These are phyloP conservation scores for Anisognathus igniventris DNA, from an alignment of 2,797 vertebrate species.

Conservation along the genomic window DNA sequence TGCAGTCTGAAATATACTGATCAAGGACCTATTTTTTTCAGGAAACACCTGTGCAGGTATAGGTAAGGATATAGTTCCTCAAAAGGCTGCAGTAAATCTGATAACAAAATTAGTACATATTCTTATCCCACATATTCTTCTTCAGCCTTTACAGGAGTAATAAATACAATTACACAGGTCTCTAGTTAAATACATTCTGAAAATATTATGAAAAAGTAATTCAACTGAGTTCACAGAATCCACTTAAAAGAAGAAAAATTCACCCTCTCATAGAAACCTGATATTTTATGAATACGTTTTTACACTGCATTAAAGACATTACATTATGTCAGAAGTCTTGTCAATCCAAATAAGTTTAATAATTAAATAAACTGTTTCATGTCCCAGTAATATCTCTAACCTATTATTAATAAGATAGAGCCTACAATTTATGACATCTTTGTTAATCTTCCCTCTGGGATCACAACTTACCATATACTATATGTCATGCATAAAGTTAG, in stretches of 20 bases:
- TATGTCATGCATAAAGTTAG: neutral
- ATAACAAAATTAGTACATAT: neutral
- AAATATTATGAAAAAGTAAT: neutral
- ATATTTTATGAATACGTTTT: neutral
- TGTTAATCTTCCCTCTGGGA: neutral
- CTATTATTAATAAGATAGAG: neutral
- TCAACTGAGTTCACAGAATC: neutral
- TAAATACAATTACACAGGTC: neutral
- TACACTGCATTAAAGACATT: neutral
- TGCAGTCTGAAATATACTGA: neutral
- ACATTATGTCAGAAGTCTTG: neutral
- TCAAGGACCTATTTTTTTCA: neutral
- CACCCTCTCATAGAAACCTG: neutral
- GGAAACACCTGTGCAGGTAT: neutral
- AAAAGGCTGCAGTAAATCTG: neutral
- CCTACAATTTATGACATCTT: slow-evolving; percentile 16
- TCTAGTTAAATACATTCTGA: neutral
- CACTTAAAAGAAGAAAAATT: neutral
- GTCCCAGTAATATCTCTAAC: neutral
- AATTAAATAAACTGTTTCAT: neutral
- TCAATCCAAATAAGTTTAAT: neutral
- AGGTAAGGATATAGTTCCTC: neutral
- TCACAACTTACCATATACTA: neutral
- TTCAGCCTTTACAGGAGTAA: neutral
- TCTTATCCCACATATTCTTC: neutral